Evolutionary conservation across 2,888 invertebrate species (phyloP).

Genomic region (Orchesellides sinensis): DNA sequence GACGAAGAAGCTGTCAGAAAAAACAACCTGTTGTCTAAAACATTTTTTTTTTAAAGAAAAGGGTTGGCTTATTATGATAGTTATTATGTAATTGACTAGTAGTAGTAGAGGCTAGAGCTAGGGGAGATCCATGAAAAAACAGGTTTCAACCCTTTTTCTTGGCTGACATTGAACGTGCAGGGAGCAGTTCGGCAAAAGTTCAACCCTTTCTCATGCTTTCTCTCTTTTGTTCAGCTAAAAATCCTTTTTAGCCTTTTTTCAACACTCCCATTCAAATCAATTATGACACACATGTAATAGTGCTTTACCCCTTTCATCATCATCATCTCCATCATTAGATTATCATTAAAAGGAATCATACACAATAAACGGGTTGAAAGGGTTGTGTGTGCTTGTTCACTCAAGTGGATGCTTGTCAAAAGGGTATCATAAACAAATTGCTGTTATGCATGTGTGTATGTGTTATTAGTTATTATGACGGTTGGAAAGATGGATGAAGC

Average conservation of each 20-base stretch:
- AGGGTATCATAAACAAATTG: neutral
- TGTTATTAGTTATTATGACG: neutral
- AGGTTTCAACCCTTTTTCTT: constrained; percentile 34
- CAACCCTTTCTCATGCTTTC: constrained; percentile 51
- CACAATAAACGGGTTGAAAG: constrained; percentile 45
- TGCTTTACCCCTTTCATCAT: constrained; percentile 28
- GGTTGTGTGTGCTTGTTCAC: constrained; percentile 44
- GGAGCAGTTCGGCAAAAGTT: constrained; percentile 45
- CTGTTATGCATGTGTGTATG: too few relatives aligned
- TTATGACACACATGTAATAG: constrained; percentile 39
- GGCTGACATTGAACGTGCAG: constrained; percentile 17
- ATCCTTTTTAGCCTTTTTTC: constrained; percentile 20
- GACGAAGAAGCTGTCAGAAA: neutral
- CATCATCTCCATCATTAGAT: neutral
- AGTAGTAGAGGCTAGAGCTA: too few relatives aligned
- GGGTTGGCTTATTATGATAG: constrained; percentile 34
- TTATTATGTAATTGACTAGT: constrained; percentile 34
- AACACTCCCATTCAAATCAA: constrained; percentile 20
- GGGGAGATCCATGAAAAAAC: constrained; percentile 47
- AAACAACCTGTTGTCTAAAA: constrained; percentile 28
- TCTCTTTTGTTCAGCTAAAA: neutral
- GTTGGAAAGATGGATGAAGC: neutral
- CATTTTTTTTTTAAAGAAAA: neutral
- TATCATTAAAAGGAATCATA: too few relatives aligned
- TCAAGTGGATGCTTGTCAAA: constrained; percentile 18